Evolutionary conservation across 1,140 invertebrate genomes (phyloP), one percentile per base, ranked within the genome.

Genomic region (Pseudachorutes palmiensis): DNA sequence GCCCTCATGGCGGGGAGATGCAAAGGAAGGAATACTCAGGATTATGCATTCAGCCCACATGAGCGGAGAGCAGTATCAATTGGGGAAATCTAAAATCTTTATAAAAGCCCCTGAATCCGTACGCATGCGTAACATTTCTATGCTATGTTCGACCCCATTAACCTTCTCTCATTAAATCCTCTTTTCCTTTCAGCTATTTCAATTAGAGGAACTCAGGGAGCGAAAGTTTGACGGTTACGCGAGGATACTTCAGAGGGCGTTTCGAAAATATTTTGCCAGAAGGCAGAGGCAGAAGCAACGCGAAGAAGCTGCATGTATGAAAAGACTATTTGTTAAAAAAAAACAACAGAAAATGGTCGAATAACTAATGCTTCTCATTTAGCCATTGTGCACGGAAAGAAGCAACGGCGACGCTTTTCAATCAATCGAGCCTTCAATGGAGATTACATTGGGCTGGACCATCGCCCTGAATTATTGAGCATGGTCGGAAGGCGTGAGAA

Each of bases 101-200:
- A 83, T 90, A 58, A 89, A 89, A 77, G 87, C 87, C 63, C 86
- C 87, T 16, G 87, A 88, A 80, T 88, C 84, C 55, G 86, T 88
- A 76, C 82, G 36, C 14, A 16, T 30, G 60, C 29, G 9, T 33
- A 30, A 30, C 65, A 59, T 66, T 29, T 62, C 19, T 2, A 64
- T 12, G 36, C 28, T 55, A 64, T 55, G 28, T 64, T 29, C 24
- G 51, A n/a, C 31, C 30, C 24, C 28, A 48, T 63, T 51, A 19
- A n/a, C 29, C 19, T 45, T 45, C 19, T 62, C 19, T 45, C 28
- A 26, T 32, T 41, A 30, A 45, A 61, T 26, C 22, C 1, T 71
- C 24, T 3, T 64, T 62, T 32, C 29, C 71, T 59, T 51, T 65
- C 30, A 78, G 78, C 76, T 90, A 24, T 89, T 89, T 75, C 80